Conservation (phyloP, 2,888 invertebrate genomes). For the Leptinotarsa haldemani region DNA sequence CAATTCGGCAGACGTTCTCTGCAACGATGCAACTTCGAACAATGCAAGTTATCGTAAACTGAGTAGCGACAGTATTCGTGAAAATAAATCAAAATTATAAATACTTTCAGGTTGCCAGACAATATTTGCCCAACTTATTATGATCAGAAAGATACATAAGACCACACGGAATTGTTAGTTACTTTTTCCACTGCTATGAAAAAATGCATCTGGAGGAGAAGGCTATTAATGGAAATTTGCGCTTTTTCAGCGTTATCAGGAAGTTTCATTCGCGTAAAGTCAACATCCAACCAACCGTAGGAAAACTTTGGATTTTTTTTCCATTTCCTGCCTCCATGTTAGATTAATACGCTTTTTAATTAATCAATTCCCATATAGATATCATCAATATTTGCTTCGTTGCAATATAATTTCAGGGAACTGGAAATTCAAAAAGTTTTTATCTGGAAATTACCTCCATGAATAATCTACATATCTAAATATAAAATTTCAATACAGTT, state of each 20-base stretch:
- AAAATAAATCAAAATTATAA: not conserved
- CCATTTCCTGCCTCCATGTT: no score
- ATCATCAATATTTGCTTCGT: no score
- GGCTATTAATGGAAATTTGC: not conserved
- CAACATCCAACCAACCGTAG: not conserved
- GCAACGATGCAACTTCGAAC: not conserved
- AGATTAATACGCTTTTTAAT: no score
- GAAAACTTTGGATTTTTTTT: not conserved
- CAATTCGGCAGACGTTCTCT: not conserved
- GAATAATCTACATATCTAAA: no score
- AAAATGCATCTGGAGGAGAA: not conserved
- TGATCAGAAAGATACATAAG: not conserved
- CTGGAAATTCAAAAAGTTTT: no score
- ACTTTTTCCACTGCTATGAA: not conserved
- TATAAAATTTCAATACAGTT: no score
- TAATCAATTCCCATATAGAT: no score
- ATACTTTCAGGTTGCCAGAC: not conserved
- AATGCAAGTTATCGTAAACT: not conserved
- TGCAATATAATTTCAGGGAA: no score
- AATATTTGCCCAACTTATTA: conserved; percentile 2
- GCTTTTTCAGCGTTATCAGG: not conserved
- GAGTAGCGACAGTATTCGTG: not conserved
- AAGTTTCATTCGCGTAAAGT: not conserved
- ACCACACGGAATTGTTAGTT: not conserved
- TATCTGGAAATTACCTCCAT: no score